Evolutionary conservation across 2,888 invertebrate genomes (phyloP).

Genomic region (Tinea pellionella): DNA sequence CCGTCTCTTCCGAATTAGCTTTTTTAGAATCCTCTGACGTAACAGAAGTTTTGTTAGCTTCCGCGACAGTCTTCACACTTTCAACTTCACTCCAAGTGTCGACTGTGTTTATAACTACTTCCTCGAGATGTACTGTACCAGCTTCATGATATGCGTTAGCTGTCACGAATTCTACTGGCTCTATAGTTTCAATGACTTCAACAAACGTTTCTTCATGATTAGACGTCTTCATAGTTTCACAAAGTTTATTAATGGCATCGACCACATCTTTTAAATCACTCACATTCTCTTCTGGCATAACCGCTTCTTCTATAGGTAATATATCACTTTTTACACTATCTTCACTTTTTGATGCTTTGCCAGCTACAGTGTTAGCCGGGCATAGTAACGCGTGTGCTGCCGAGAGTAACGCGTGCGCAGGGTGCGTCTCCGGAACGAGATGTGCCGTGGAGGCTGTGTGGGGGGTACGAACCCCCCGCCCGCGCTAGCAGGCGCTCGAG

Average conservation of each 20-base stretch:
- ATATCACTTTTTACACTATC: conserved; percentile 17
- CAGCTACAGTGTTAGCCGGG: conserved; percentile 38
- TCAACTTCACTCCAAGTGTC: background rate
- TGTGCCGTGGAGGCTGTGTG: conserved; percentile 24
- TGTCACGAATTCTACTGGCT: background rate
- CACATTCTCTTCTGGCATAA: conserved; percentile 43
- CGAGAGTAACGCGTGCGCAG: conserved; percentile 43
- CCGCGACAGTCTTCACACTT: background rate
- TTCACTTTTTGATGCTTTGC: background rate
- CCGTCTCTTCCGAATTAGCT: background rate
- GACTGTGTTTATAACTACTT: background rate
- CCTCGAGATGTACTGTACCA: background rate
- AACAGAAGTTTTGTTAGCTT: background rate
- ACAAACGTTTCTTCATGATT: conserved; percentile 15
- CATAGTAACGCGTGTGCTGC: conserved; percentile 48
- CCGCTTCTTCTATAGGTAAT: conserved; percentile 38
- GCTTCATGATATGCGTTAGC: background rate
- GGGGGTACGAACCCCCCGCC: conserved; percentile 24
- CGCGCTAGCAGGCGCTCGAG: conserved; percentile 65
- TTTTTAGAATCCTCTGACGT: background rate
- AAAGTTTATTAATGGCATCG: conserved; percentile 59
- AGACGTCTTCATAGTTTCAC: conserved; percentile 50
- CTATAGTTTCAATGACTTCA: background rate
- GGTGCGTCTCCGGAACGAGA: conserved; percentile 37
- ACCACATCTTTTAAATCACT: conserved; percentile 57